Base-by-base conservation (phyloP, 2,888 invertebrate genomes). In the Catocala sponsa region DNA sequence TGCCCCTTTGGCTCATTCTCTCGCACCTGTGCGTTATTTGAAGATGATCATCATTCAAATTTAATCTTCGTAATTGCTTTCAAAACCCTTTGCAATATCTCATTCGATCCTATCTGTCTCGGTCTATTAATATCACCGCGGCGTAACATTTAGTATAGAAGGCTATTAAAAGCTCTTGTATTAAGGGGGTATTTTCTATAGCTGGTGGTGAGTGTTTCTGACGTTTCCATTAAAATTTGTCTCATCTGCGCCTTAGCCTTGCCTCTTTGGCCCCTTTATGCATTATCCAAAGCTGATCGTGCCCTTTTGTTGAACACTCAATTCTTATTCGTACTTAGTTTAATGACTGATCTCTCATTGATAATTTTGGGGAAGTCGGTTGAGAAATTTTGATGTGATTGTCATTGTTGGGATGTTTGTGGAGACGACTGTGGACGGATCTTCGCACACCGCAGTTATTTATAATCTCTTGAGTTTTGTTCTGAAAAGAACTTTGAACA, bases 221-320 rank as follows among this genome's bases (percentile, higher is more conserved):
- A 83, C 83, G 72, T 78, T 83, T 82, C 84, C 79, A 83, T 84
- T 84, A 83, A 78, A 76, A 70, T 79, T 70, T 65, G 68, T 61
- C 64, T 56, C 52, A 47, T 61, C 55, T 25, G 6, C 38, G 48
- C 46, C 9, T 10, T 48, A 46, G 38, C 50, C 41, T n/a, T 38
- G 44, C 41, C 15, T 13, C 11, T 13, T 49, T 54, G 13, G 25
- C 38, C 55, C 59, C 50, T 46, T 60, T 60, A 49, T 66, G 62
- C 65, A 76, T 78, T 72, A 78, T 68, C 76, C 53, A 58, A 33
- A 25, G 53, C 50, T 59, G 57, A 66, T 74, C 76, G 49, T 9
- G 25, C 6, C 41, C 61, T 64, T 68, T 78, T 78, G 74, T 78
- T 62, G 59, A 54, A 48, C 49, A 55, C 66, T 78, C 74, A 56